Base-by-base conservation (phyloP, 2,113 vertebrate species). In the Notothenia coriiceps region DNA sequence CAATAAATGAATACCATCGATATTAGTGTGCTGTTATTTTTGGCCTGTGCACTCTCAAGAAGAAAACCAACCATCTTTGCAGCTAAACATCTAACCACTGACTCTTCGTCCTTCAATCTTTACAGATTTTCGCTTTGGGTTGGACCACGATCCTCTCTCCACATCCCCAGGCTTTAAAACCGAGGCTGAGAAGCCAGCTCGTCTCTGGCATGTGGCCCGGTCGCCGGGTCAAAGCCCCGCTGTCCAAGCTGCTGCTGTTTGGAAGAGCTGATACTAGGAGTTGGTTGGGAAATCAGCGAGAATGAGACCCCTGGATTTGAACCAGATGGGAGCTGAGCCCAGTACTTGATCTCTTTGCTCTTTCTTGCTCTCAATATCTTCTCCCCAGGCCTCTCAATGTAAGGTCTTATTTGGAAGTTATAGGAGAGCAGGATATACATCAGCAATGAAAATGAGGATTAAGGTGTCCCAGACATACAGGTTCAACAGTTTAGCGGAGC, bases 301-400 rank as follows among this genome's bases (percentile, higher is more conserved):
- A 87, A 77, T 62, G 66, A 88, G 69, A 87, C 66, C 65, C 13
- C 66, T 85, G 79, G 85, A 91, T 84, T 60, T 80, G 29, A 77
- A 89, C 78, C 89, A 89, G 74, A 88, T 83, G 83, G 86, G 51
- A 84, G 22, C 40, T 10, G 69, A 87, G 80, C 77, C 81, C 17
- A 8, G 68, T 33, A 67, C 62, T 55, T 78, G 70, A 88, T 51
- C 82, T 73, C 47, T 40, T 17, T 47, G 69, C 69, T 81, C 62
- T 40, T 71, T 78, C 4, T 50, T 44, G 25, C 44, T 43, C 50
- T 57, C 29, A 51, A 17, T 3, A 20, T 51, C 22, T 70, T 33
- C 22, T 65, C 47, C 71, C 68, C 10, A 64, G 63, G 69, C 68
- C 35, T 74, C 64, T 60, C 60, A 20, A 63, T 74, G 69, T 67